These are phyloP conservation scores for Stichopus chloronotus DNA, from an alignment of 35 echinoderm and acorn worm genomes.

Conservation along the genomic window DNA sequence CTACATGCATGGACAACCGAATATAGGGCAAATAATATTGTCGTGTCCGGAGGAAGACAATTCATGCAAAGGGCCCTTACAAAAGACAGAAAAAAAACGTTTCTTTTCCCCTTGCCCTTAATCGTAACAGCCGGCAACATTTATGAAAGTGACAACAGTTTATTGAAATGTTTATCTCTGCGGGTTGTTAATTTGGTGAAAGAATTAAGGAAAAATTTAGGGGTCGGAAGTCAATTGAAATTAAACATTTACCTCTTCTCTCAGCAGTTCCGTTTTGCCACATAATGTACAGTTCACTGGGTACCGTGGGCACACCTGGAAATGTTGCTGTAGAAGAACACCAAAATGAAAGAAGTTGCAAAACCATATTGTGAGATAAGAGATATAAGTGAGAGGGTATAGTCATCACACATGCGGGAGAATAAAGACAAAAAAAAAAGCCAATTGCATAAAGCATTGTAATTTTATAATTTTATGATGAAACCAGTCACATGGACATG, in stretches of 20 bases:
- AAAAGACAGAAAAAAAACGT: no score
- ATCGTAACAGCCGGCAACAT: no score
- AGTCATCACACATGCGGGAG: no score
- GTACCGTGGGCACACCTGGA: conserved; percentile 75
- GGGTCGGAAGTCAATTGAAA: neutral
- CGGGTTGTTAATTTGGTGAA: no score
- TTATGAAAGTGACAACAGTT: no score
- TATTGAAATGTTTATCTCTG: no score
- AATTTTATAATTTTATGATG: neutral
- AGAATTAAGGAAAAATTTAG: neutral
- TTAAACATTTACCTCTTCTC: conserved; percentile 80
- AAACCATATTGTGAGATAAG: neutral
- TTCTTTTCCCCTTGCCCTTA: no score
- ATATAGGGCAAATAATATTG: no score
- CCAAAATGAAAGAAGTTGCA: conserved; percentile 4
- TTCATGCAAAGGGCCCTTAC: no score
- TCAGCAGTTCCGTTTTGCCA: conserved; percentile 69
- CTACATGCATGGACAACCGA: no score
- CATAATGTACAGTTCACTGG: conserved; percentile 75
- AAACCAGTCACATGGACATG: neutral
- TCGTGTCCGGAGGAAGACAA: no score
- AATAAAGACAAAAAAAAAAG: neutral
- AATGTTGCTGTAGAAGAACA: conserved; percentile 69
- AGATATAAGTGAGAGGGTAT: neutral
- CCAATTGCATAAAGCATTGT: no score